A percentile compares a stretch with the other conserved stretches of the same genome.
phyloP scores from a whole-genome alignment of 1,140 invertebrate genomes.

The Ridgeia piscesae region DNA sequence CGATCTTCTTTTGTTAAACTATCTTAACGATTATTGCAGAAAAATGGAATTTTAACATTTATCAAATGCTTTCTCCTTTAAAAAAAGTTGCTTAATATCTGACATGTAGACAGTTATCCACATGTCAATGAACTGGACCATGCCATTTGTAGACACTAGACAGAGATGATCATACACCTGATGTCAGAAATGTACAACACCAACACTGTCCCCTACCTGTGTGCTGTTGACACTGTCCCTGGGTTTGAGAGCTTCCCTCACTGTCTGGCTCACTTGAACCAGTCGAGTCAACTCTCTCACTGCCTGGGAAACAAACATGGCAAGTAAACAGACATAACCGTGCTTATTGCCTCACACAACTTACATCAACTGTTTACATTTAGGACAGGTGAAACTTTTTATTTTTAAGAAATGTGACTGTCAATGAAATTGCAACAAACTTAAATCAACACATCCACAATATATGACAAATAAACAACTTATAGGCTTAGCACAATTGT shows the following conservation, averaged over 20 bases:
- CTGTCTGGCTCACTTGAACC: neutral
- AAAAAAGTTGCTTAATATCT: too few relatives aligned
- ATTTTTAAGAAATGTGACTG: neutral
- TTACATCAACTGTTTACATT: neutral
- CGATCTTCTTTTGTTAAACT: too few relatives aligned
- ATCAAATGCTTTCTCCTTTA: too few relatives aligned
- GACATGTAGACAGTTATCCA: too few relatives aligned
- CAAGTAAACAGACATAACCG: slow-evolving; percentile 6
- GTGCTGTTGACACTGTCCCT: slow-evolving; percentile 6
- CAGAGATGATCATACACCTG: neutral
- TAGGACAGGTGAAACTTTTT: neutral
- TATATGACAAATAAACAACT: neutral
- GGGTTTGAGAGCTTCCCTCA: neutral
- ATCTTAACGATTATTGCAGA: too few relatives aligned
- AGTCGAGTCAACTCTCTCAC: neutral
- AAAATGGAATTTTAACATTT: too few relatives aligned
- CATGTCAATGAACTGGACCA: too few relatives aligned
- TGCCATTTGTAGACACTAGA: neutral
- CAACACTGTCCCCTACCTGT: neutral
- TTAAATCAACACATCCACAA: neutral
- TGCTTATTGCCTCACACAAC: neutral
- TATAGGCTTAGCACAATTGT: neutral
- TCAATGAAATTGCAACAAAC: neutral
- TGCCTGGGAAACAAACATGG: neutral
- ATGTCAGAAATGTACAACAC: neutral